Base-by-base conservation (phyloP, 92 coral and sea anemone species). In the Porites rus region DNA sequence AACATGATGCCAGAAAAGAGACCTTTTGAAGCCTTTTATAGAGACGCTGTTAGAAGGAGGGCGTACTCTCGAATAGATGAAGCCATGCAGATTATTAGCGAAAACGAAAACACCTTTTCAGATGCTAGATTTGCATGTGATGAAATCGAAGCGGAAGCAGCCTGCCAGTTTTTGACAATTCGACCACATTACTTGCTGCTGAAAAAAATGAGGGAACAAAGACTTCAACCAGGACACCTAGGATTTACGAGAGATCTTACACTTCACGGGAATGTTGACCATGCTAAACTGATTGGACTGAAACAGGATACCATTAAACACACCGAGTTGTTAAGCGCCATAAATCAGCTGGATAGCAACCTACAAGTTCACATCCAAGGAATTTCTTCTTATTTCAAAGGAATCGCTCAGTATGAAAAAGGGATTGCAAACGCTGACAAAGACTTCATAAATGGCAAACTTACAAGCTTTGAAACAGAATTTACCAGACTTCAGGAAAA, bases 361-460 rank as follows among this genome's bases (percentile, higher is more conserved):
- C 56, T 91, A 19, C 65, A 71, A 51, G 80, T 82, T 21, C 11
- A 21, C 10, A 87, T 84, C 9, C 22, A 19, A 78, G 94, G 94
- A 58, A 91, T 91, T 46, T 72, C 94, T n/a, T 25, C 67, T 13
- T 91, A 83, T 50, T 88, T 91, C 46, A 24, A 61, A 51, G 92
- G 77, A 56, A 53, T 91, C 11, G 87, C 94, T 22, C 66, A 52
- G 21, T 91, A 69, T 74, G 94, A 91, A 14, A 83, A 91, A 78
- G 89, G 89, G 8, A 91, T 91, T 62, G 94, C 94, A 13, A 75
- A 88, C 24, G 89, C 85, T 20, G 94, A 91, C 56, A 82, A 51
- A 1, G 84, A 19, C 0, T 91, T 88, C 68, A 88, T 91, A 22
- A 61, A 38, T 10, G 86, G 77, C 69, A 64, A 78, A 24, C 86